Evolutionary conservation across 2,797 vertebrate species (phyloP).

Genomic region (Poeciliopsis presidionis): DNA sequence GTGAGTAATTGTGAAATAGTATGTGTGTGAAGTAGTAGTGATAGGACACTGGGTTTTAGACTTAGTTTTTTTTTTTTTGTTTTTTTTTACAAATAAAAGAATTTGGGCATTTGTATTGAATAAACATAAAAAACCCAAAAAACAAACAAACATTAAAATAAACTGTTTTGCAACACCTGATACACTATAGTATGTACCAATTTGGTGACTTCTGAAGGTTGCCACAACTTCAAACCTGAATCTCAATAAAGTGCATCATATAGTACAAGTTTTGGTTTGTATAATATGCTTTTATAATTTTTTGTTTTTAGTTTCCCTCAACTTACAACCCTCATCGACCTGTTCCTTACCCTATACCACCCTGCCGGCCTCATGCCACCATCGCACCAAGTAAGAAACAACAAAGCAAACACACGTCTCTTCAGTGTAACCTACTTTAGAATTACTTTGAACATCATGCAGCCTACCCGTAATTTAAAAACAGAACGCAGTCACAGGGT

Average conservation of each 20-base stretch:
- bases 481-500: not conserved
- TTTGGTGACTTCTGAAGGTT: not conserved
- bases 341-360: conserved; percentile 97
- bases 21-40: not conserved
- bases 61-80: not conserved
- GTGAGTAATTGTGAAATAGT: not conserved
- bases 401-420: not conserved
- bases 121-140: not conserved
- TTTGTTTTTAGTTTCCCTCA: conserved; percentile 87
- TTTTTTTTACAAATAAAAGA: not conserved
- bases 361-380: conserved; percentile 94
- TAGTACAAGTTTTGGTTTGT: not conserved
- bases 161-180: not conserved
- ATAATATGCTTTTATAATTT: not conserved
- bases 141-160: too few species aligned
- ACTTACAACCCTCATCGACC: conserved; percentile 97
- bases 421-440: not conserved
- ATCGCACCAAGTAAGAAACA: conserved; percentile 95
- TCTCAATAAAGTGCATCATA: not conserved
- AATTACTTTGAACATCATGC: not conserved
- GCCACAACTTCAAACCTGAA: too few species aligned
- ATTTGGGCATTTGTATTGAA: not conserved
- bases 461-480: not conserved
- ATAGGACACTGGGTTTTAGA: not conserved
- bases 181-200: not conserved